Evolutionary conservation across 2,888 invertebrate genomes (phyloP).

Genomic region (Monopis laevigella): DNA sequence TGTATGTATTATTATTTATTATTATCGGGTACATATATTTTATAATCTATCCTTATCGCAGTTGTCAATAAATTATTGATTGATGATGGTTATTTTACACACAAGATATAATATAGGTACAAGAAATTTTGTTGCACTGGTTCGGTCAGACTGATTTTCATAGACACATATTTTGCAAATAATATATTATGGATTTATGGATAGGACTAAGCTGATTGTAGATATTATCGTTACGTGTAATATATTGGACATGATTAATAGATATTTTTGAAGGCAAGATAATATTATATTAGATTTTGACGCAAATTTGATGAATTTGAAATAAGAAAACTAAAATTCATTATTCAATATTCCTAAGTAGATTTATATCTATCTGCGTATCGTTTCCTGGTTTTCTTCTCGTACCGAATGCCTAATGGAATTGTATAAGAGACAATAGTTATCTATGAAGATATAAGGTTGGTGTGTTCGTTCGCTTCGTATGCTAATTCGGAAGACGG

Average conservation of each 20-base stretch:
- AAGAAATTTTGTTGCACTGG: not conserved
- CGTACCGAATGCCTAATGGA: no score
- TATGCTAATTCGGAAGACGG: constrained; percentile 43
- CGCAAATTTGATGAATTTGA: no score
- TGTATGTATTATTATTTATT: no score
- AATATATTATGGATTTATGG: constrained; percentile 5
- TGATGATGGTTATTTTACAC: constrained; percentile 4
- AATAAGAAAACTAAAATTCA: no score
- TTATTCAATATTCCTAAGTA: no score
- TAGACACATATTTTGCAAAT: constrained; percentile 6
- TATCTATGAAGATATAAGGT: constrained; percentile 4
- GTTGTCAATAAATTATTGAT: constrained; percentile 4
- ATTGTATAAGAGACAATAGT: constrained; percentile 4
- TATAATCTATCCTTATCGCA: constrained; percentile 8
- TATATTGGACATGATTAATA: constrained; percentile 1
- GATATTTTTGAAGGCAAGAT: no score
- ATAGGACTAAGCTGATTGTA: constrained; percentile 3
- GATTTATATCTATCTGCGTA: no score
- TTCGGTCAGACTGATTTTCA: no score
- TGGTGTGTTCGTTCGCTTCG: constrained; percentile 26
- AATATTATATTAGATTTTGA: no score
- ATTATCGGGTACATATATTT: no score
- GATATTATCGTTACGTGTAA: constrained; percentile 1
- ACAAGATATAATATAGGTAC: not conserved
- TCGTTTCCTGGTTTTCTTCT: no score